phyloP scores from a whole-genome alignment of 1,140 invertebrate species.

The Calycopis cecrops region DNA sequence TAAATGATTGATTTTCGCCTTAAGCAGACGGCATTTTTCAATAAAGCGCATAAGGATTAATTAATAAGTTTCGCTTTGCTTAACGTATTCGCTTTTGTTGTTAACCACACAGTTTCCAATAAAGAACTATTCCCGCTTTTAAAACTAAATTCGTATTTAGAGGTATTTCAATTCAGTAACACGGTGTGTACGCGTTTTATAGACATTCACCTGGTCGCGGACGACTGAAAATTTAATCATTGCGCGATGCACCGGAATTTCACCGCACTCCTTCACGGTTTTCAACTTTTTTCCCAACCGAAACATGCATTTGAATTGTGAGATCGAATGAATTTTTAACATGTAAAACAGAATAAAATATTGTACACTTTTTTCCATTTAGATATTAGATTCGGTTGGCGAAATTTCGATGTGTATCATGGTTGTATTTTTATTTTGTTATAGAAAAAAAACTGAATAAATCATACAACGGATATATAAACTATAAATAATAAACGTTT shows the following conservation, averaged over 20 bases:
- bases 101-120: neutral
- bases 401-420: too few species aligned
- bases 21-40: too few species aligned
- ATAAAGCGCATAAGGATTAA: too few species aligned
- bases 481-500: too few species aligned
- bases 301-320: conserved; percentile 25
- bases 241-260: conserved; percentile 31
- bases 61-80: too few species aligned
- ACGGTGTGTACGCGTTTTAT: conserved; percentile 17
- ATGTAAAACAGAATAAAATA: conserved; percentile 12
- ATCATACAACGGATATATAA: too few species aligned
- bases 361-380: conserved; percentile 10
- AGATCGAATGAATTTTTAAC: conserved; percentile 16
- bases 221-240: conserved; percentile 33
- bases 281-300: conserved; percentile 26
- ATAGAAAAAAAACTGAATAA: too few species aligned
- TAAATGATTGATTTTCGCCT: too few species aligned
- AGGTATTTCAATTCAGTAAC: neutral
- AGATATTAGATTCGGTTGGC: conserved; percentile 6
- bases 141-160: conserved; percentile 5
- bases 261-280: conserved; percentile 27
- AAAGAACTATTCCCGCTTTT: conserved; percentile 1
- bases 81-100: too few species aligned
- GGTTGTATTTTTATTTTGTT: too few species aligned
- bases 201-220: conserved; percentile 23